Evolutionary conservation across 2,888 invertebrate species (phyloP).

Genomic region (Ennomos erosarius): DNA sequence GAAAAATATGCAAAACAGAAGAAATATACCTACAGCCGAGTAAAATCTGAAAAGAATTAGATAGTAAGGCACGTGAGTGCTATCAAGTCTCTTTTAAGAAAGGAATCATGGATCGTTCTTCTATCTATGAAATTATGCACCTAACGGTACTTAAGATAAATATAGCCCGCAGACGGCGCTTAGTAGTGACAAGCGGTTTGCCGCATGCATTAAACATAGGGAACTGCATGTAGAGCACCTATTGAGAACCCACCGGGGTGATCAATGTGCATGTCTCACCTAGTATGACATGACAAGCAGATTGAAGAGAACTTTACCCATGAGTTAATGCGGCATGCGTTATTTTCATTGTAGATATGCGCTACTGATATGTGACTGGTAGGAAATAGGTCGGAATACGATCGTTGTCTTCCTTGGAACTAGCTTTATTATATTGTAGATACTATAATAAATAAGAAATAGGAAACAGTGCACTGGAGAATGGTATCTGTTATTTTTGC

Average conservation of each 20-base stretch:
- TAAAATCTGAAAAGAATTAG: no score
- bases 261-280: conserved; percentile 45
- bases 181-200: conserved; percentile 38
- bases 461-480: no score
- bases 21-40: no score
- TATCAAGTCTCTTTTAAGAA: not conserved
- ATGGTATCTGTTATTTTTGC: no score
- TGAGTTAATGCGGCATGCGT: conserved; percentile 8
- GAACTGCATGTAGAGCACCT: conserved; percentile 46
- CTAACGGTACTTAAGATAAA: conserved; percentile 6
- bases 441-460: no score
- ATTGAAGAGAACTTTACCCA: not conserved
- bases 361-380: no score
- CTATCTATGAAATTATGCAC: conserved; percentile 3
- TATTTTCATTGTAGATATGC: no score
- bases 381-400: no score
- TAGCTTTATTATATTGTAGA: no score
- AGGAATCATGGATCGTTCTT: not conserved
- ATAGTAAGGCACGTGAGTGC: no score
- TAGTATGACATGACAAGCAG: conserved; percentile 43
- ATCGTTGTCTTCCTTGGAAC: no score
- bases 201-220: conserved; percentile 61
- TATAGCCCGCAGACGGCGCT: conserved; percentile 34
- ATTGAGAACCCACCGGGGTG: conserved; percentile 45
- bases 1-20: no score